These are phyloP conservation scores for Catostylus mosaicus DNA, from an alignment of 30 jellyfish, hydroid and myxozoan genomes.

Conservation along the genomic window DNA sequence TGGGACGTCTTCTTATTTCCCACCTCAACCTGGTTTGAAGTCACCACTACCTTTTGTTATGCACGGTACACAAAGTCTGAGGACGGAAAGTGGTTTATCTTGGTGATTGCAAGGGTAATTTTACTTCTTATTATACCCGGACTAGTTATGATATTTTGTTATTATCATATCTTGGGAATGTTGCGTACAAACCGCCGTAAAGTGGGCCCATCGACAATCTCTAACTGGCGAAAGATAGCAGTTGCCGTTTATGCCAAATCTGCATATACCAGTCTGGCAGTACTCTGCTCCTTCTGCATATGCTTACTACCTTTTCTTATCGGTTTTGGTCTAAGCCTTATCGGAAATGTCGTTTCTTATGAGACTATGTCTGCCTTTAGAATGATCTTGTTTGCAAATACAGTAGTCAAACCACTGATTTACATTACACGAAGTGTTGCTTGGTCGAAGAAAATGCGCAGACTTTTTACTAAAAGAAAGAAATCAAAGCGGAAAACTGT, in stretches of 20 bases:
- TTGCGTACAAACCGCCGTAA: slow-evolving; percentile 71
- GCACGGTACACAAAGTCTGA: slow-evolving; percentile 7
- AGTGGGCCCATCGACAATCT: slow-evolving; percentile 74
- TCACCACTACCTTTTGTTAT: slow-evolving; percentile 43
- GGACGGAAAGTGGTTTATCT: not conserved
- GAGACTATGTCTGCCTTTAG: slow-evolving; percentile 36
- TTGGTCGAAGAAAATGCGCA: slow-evolving; percentile 51
- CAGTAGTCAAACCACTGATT: slow-evolving; percentile 64
- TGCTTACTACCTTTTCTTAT: slow-evolving; percentile 52
- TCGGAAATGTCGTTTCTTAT: slow-evolving; percentile 25
- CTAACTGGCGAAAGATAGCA: slow-evolving; percentile 77
- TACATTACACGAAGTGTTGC: slow-evolving; percentile 62
- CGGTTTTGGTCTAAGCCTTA: slow-evolving; percentile 22
- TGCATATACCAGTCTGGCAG: slow-evolving; percentile 66
- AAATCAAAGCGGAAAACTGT: slow-evolving; percentile 2
- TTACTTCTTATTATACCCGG: slow-evolving; percentile 28
- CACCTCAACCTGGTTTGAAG: slow-evolving; percentile 39
- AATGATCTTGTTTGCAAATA: slow-evolving; percentile 24
- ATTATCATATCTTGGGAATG: slow-evolving; percentile 31
- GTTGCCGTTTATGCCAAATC: slow-evolving; percentile 75
- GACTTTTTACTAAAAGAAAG: slow-evolving; percentile 7
- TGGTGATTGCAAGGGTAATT: slow-evolving; percentile 13
- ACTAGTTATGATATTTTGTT: slow-evolving; percentile 54
- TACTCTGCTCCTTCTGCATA: slow-evolving; percentile 46
- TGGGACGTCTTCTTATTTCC: slow-evolving; percentile 56